A percentile compares a stretch with the other conserved stretches of the same genome.
These are phyloP conservation scores for Criorhina ranunculi DNA, from an alignment of 2,888 invertebrate genomes.

Conservation along the genomic window DNA sequence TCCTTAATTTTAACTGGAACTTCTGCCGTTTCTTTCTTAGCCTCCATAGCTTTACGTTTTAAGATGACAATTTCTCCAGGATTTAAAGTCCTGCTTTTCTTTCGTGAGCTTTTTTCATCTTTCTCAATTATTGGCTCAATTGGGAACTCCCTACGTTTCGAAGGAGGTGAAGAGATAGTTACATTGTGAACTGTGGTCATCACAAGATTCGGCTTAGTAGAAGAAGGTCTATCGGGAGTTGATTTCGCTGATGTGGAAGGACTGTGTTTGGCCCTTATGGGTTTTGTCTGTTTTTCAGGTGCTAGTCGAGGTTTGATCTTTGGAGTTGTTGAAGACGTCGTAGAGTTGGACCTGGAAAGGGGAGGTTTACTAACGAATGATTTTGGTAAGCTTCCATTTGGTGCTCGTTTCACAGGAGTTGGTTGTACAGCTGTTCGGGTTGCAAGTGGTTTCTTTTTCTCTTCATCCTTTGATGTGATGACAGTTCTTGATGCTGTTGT, in stretches of 20 bases:
- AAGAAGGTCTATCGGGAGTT: conserved; percentile 28
- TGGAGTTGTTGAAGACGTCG: conserved; percentile 32
- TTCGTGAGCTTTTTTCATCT: conserved; percentile 64
- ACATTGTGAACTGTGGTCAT: conserved; percentile 83
- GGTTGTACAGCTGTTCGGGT: conserved; percentile 4
- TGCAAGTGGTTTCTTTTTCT: conserved; percentile 18
- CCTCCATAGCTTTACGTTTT: conserved; percentile 79
- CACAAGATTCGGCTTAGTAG: conserved; percentile 81
- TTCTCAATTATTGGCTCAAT: conserved; percentile 1
- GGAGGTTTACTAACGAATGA: conserved; percentile 25
- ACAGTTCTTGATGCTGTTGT: conserved; percentile 28
- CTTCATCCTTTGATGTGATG: conserved; percentile 61
- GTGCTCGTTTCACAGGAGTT: background rate
- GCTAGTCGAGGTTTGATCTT: conserved; percentile 9
- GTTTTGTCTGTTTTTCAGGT: conserved; percentile 35
- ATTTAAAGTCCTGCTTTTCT: conserved; percentile 80
- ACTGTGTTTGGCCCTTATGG: conserved; percentile 69
- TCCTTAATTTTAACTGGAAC: conserved; percentile 76
- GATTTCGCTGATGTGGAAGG: conserved; percentile 64
- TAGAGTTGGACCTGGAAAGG: conserved; percentile 73
- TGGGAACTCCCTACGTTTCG: conserved; percentile 79
- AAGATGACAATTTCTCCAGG: conserved; percentile 81
- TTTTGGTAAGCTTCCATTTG: conserved; percentile 25
- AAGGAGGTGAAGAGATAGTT: conserved; percentile 83
- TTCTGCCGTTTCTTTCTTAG: background rate